These are phyloP conservation scores for Ips nitidus DNA, from an alignment of 1,140 invertebrate genomes.

Conservation along the genomic window DNA sequence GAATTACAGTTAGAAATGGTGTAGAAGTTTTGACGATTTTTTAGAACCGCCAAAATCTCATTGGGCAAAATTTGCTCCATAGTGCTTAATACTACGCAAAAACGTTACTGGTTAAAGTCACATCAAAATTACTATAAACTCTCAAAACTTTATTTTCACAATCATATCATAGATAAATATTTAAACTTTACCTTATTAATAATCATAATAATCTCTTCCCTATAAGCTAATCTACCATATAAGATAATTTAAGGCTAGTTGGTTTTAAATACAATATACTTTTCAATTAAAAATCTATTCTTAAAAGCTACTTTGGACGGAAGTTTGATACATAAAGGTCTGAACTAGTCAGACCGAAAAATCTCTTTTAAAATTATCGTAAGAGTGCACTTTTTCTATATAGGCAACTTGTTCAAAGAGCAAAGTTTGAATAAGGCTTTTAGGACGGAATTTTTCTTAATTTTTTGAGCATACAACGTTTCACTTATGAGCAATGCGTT, in stretches of 20 bases:
- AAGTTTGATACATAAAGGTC: conserved; percentile 28
- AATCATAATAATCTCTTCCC: background rate
- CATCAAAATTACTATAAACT: background rate
- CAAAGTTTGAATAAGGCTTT: too few relatives aligned
- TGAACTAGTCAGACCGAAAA: conserved; percentile 15
- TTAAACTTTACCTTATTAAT: background rate
- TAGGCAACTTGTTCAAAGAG: background rate
- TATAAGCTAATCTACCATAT: background rate
- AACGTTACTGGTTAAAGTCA: too few relatives aligned
- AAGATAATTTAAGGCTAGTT: too few relatives aligned
- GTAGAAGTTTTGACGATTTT: too few relatives aligned
- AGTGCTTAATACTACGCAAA: too few relatives aligned
- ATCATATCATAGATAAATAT: conserved; percentile 1
- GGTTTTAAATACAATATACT: background rate
- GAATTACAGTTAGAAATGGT: too few relatives aligned
- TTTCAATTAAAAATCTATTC: conserved; percentile 4
- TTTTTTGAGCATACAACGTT: too few relatives aligned
- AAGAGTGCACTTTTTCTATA: conserved; percentile 27
- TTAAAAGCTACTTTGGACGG: conserved; percentile 33
- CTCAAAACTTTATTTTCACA: background rate
- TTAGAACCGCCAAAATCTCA: too few relatives aligned
- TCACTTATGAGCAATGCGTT: too few relatives aligned
- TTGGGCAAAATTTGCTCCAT: too few relatives aligned
- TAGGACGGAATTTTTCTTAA: background rate
- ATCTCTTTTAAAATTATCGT: conserved; percentile 18